Evolutionary conservation across 2,888 invertebrate species (phyloP).

Genomic region (Apamea epomidion): DNA sequence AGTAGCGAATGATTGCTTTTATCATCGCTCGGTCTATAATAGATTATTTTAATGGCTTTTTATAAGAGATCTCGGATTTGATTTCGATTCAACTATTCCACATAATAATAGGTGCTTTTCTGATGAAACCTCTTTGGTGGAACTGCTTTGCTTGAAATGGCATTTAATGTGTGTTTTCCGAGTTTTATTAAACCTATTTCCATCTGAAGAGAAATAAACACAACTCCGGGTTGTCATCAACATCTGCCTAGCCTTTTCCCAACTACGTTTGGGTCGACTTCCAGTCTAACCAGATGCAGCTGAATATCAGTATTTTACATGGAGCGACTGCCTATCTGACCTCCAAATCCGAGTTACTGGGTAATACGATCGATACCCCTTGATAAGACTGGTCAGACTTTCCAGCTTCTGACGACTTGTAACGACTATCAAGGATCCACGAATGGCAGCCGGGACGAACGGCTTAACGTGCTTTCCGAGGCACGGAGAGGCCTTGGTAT

Average conservation of each 20-base stretch:
- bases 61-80: conserved; percentile 31
- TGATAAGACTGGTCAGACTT: not conserved
- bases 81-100: conserved; percentile 30
- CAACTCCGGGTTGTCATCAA: not conserved
- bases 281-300: not conserved
- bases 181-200: conserved; percentile 21
- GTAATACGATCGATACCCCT: not conserved
- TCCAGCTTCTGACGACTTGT: not conserved
- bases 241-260: not conserved
- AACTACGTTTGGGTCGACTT: not conserved
- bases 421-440: not conserved
- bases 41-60: conserved; percentile 42
- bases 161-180: conserved; percentile 14
- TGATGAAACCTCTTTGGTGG: conserved; percentile 11
- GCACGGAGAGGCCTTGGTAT: too few relatives aligned
- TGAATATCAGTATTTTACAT: not conserved
- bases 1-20: conserved; percentile 54
- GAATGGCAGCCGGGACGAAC: not conserved
- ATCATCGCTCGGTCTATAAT: conserved; percentile 26
- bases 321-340: not conserved
- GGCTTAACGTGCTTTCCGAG: too few relatives aligned
- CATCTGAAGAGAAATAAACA: conserved; percentile 17
- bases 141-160: conserved; percentile 28
- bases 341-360: not conserved
- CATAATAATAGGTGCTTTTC: conserved; percentile 22